Conservation (phyloP, 1,140 invertebrate genomes). For the Hylyphantes graminicola region DNA sequence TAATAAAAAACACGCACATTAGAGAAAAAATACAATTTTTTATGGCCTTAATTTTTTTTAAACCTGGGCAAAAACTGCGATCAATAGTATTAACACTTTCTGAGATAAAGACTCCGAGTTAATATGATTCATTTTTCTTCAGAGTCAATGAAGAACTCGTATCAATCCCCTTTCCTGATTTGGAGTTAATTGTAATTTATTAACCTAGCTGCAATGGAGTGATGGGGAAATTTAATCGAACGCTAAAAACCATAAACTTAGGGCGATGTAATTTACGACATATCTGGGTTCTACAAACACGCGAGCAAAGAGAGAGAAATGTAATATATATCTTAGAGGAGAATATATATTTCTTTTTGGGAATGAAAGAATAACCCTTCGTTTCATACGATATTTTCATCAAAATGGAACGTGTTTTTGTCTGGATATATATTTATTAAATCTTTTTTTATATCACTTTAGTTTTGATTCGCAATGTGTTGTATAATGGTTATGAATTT, state of each 20-base stretch:
- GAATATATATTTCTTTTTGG: background rate
- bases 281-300: background rate
- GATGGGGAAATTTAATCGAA: slow-evolving; percentile 50
- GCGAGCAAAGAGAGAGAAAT: slow-evolving; percentile 3
- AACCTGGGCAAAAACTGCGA: slow-evolving; percentile 19
- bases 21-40: slow-evolving; percentile 5
- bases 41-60: background rate
- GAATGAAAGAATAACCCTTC: too few species aligned
- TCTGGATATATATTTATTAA: too few species aligned
- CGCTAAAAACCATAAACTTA: slow-evolving; percentile 20
- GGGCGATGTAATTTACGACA: slow-evolving; percentile 8
- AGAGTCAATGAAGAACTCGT: slow-evolving; percentile 11
- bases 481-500: too few species aligned
- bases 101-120: slow-evolving; percentile 34
- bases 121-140: slow-evolving; percentile 43
- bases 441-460: too few species aligned
- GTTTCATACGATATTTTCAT: too few species aligned
- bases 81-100: slow-evolving; percentile 52
- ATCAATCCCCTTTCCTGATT: slow-evolving; percentile 28
- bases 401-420: too few species aligned
- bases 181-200: slow-evolving; percentile 50
- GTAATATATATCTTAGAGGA: slow-evolving; percentile 33
- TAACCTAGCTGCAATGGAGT: slow-evolving; percentile 31
- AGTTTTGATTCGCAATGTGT: too few species aligned
- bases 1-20: slow-evolving; percentile 12